Evolutionary conservation across 2,113 vertebrate genomes (phyloP).

Genomic region (Hylia prasina): DNA sequence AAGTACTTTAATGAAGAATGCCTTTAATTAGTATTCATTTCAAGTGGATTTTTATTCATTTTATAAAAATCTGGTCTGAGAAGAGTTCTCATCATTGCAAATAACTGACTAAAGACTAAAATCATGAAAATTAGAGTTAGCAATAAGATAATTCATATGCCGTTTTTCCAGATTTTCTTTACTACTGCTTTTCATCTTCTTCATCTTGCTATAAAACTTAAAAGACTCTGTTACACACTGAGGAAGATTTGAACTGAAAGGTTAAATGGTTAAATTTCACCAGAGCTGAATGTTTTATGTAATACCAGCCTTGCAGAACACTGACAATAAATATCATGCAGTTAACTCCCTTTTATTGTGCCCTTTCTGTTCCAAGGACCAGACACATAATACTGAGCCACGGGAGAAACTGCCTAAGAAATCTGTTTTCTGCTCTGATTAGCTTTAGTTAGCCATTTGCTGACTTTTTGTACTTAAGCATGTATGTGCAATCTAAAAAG

Average conservation of each 20-base stretch:
- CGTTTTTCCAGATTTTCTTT: neutral
- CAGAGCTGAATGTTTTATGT: neutral
- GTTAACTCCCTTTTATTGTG: neutral
- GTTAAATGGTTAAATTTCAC: neutral
- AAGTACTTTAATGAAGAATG: neutral
- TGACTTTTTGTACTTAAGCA: neutral
- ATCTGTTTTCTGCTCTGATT: neutral
- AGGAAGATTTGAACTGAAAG: neutral
- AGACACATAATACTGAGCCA: neutral
- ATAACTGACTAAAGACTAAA: neutral
- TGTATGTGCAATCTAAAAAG: accelerated
- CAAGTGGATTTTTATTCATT: slow-evolving; percentile 12
- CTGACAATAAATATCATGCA: neutral
- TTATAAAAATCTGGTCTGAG: slow-evolving; percentile 1
- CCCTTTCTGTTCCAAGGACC: neutral
- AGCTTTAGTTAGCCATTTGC: neutral
- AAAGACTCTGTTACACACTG: neutral
- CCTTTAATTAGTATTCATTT: slow-evolving; percentile 6
- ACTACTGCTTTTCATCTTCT: neutral
- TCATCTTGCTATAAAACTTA: neutral
- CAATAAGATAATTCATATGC: neutral
- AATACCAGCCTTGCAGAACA: neutral
- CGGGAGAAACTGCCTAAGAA: neutral
- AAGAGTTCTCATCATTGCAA: neutral
- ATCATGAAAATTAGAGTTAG: neutral